Base-by-base conservation (phyloP, 2,113 vertebrate genomes). In the Murina feae region DNA sequence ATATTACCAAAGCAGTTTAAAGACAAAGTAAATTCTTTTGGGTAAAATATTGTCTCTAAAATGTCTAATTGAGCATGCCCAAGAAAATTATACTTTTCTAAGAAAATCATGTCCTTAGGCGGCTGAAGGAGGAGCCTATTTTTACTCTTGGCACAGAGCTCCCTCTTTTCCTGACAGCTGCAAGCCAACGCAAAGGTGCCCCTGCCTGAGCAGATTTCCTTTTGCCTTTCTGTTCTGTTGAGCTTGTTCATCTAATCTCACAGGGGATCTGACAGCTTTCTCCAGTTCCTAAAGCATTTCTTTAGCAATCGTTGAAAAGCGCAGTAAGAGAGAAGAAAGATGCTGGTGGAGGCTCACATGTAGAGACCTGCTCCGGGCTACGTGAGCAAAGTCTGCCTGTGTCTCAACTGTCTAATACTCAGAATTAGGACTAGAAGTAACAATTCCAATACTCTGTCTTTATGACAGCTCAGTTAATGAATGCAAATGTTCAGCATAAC, bases 221-320 rank as follows among this genome's bases (percentile, higher is more conserved):
- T 97, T 97, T 88, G 82, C 84, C 55, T 97, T 98, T 98, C 95
- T 98, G 71, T 96, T 97, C 96, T 98, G 97, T 96, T 96, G 97
- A 97, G 85, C 92, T 92, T 91, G 79, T 93, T 98, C 97, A 89
- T 97, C 98, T 97, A 97, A 98, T 98, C 98, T 98, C 98, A 90
- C 95, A 97, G 92, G 96, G 96, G 95, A 98, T 98, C 97, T 98
- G 98, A 98, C 98, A 98, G 98, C 95, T 98, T 98, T 94, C 97
- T 94, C 66, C 96, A 97, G 90, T 93, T 98, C 96, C 96, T 98
- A 96, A 98, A 98, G 97, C 96, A 97, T 96, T 97, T 98, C 97
- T 97, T 98, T 98, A 98, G 95, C 97, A 97, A 94, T 98, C n/a
- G 32, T 53, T 97, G 97, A 97, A 97, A 98, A 98, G 95, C 97